Evolutionary conservation across 2,888 invertebrate species (phyloP), one percentile per base, ranked within the genome.

Genomic region (Conus canariensis): DNA sequence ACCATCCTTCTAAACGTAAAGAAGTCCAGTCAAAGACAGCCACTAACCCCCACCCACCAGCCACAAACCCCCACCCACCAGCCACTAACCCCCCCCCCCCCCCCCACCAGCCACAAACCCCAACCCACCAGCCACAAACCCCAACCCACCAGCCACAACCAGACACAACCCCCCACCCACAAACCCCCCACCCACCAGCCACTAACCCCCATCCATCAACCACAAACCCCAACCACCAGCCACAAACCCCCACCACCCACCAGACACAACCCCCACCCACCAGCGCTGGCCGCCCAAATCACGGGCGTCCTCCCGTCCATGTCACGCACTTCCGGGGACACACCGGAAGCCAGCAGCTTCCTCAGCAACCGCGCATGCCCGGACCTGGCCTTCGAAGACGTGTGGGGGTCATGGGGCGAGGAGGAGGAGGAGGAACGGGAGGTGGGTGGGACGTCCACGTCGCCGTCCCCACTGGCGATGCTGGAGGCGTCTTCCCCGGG

Each of bases 221-320:
- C 70, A 70, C 70, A 19, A 30, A 22, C 16, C 14, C 14, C 30
- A 14, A n/a, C 14, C 14, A n/a, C 77, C 7, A 77, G 9, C 9
- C 77, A 70, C 70, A 70, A 16, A 6, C 77, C 9, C 30, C 30
- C 30, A 0, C 30, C 77, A 3, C 0, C 0, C 22, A 70, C 70
- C 1, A 14, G 0, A 4, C 70, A 70, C 70, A 14, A 70, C 70
- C 6, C 56, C 16, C 4, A 97, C 97, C 99, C 45, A 45, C 45
- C 45, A 45, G 45, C 56, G 93, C 99, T 99, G 0, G 99, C 99
- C 0, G 99, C 99, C 99, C 99, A 99, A 19, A 99, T 97, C 89
- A 99, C 97, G 0, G 99, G 99, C 94, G 99, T 98, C 14, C 99
- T 97, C 0, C 98, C 98, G 95, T 99, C 99, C 85, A 98, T 98